Evolutionary conservation across 2,797 vertebrate genomes (phyloP), one percentile per base, ranked within the genome.

Genomic region (Enteromius mattozi): DNA sequence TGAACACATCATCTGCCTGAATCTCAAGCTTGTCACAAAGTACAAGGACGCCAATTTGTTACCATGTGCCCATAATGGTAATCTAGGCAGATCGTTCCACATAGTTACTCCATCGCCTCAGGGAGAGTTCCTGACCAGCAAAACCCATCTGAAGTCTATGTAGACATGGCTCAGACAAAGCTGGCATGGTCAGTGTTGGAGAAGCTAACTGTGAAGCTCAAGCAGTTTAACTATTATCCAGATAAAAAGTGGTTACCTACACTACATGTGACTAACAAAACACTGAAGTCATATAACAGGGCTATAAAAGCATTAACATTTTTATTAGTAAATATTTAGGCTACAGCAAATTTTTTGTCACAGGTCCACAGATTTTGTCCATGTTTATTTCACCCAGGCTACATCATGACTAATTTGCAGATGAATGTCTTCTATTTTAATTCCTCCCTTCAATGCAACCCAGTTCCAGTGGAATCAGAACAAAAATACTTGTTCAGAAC

Each of bases 41-140:
- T 81, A 85, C 85, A 82, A 87, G 79, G 51, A 82, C 63, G 24
- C 65, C 83, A 82, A 86, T 88, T 85, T 86, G 71, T 74, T 81
- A 70, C 79, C 74, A 82, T 71, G 74, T 68, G 56, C 47, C 27
- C 65, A 49, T 75, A 78, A 82, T 66, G n/a, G 13, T 78, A 84
- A 79, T 81, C 65, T 45, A 72, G 66, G 69, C 63, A 78, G 74
- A 85, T 74, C 24, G 17, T 82, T 82, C 35, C 37, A 63, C 33
- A 19, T 37, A 56, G 74, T 14, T 78, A 70, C 66, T 37, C 45
- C 6, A 45, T 56, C 8, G 24, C 59, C 66, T 16, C 51, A 51
- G 78, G 71, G 80, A 76, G 82, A 71, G 63, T n/a, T 59, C 21
- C 42, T 61, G 59, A 74, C 27, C 45, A 17, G 56, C 59, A 40